Percentiles rank a stretch among this genome's conserved stretches.
These are phyloP conservation scores for Hozukius guyotensis DNA, from an alignment of 2,797 vertebrate species.

Conservation along the genomic window DNA sequence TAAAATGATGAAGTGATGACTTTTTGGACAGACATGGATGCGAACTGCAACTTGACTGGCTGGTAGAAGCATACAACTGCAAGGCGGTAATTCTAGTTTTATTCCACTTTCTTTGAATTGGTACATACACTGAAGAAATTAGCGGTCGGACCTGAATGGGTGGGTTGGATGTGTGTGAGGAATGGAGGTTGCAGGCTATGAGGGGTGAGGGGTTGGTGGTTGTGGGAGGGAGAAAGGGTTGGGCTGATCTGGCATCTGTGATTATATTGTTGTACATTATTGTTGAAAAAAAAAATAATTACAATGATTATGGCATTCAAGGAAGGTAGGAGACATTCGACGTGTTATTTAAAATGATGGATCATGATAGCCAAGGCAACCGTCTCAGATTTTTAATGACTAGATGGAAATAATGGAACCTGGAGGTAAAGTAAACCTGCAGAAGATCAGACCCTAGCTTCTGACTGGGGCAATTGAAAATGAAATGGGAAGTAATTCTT, in stretches of 20 bases:
- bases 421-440: neutral
- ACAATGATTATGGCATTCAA: slow-evolving; percentile 10
- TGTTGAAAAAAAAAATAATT: neutral
- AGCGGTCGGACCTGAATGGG: neutral
- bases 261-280: neutral
- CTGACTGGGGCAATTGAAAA: neutral
- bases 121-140: neutral
- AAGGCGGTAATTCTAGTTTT: too few species aligned
- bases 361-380: slow-evolving; percentile 8
- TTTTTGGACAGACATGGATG: too few species aligned
- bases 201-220: neutral
- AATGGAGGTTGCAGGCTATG: neutral
- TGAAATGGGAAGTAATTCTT: neutral
- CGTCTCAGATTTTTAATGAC: slow-evolving; percentile 20
- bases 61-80: too few species aligned
- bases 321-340: neutral
- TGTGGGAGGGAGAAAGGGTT: neutral
- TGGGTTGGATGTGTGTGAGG: neutral
- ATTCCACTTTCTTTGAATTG: neutral
- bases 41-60: too few species aligned
- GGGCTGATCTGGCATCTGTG: neutral
- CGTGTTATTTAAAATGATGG: slow-evolving; percentile 31
- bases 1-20: too few species aligned
- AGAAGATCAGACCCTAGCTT: neutral
- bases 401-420: neutral